Evolutionary conservation across 37 sponge, comb jelly and placozoan genomes (phyloP).

Genomic region (Spongilla lacustris): DNA sequence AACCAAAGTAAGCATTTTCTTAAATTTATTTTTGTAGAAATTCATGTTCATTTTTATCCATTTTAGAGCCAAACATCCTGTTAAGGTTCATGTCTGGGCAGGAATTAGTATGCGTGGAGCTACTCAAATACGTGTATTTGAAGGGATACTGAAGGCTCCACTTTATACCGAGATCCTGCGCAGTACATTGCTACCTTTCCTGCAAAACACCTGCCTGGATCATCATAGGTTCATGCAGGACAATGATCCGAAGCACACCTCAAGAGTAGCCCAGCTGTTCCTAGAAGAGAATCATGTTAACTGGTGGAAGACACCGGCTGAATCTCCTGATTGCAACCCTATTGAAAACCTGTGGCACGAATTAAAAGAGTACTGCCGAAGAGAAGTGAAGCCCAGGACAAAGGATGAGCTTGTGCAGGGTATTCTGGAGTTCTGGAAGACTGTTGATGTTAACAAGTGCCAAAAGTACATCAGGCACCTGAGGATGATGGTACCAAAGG

Average conservation of each 20-base stretch:
- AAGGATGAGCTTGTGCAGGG: conserved; percentile 24
- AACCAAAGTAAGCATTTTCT: conserved; percentile 13
- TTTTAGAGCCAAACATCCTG: conserved; percentile 43
- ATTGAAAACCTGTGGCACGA: conserved; percentile 46
- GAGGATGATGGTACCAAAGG: conserved; percentile 17
- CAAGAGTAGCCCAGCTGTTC: conserved; percentile 14
- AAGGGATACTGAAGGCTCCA: conserved; percentile 41
- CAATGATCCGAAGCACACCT: conserved; percentile 36
- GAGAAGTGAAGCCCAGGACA: conserved; percentile 33
- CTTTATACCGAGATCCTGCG: conserved; percentile 24
- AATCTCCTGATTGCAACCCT: conserved; percentile 39
- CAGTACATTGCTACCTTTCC: conserved; percentile 12
- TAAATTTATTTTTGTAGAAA: neutral
- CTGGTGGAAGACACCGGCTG: conserved; percentile 45
- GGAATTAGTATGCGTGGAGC: conserved; percentile 37
- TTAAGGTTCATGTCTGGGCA: conserved; percentile 57
- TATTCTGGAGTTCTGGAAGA: conserved; percentile 29
- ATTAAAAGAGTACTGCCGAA: conserved; percentile 24
- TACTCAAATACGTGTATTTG: conserved; percentile 31
- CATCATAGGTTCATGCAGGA: conserved; percentile 34
- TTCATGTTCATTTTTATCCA: neutral
- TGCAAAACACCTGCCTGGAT: conserved; percentile 6
- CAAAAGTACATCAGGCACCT: conserved; percentile 36
- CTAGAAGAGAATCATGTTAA: conserved; percentile 10
- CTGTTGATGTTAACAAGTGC: conserved; percentile 23